Evolutionary conservation across 1,140 invertebrate genomes (phyloP).

Genomic region (Nasonia vitripennis): DNA sequence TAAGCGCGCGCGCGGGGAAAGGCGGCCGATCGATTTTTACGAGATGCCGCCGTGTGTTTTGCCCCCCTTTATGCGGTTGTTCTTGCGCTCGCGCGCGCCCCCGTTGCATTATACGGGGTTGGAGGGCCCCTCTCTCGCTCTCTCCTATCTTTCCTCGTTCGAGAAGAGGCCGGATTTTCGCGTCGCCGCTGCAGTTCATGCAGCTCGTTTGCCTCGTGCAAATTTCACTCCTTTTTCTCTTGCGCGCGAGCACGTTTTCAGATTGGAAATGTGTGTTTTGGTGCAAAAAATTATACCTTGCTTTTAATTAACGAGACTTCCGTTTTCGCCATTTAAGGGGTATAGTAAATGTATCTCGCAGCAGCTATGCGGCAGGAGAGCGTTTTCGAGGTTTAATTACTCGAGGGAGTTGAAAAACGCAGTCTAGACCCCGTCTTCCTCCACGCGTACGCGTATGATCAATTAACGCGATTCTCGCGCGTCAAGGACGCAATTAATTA

Average conservation of each 20-base stretch:
- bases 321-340: too few species aligned
- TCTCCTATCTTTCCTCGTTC: background rate
- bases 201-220: too few species aligned
- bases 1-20: background rate
- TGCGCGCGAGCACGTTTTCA: too few species aligned
- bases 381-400: too few species aligned
- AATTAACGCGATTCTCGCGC: background rate
- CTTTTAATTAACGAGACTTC: too few species aligned
- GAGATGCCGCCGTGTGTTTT: constrained; percentile 30
- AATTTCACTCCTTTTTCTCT: too few species aligned
- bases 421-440: too few species aligned
- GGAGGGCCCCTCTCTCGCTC: background rate
- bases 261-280: too few species aligned
- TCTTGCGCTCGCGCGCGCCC: constrained; percentile 12
- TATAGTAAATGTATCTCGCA: too few species aligned
- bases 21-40: constrained; percentile 43
- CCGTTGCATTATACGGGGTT: background rate
- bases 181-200: background rate
- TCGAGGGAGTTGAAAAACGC: too few species aligned
- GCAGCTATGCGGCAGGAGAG: too few species aligned
- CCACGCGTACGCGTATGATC: background rate
- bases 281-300: too few species aligned
- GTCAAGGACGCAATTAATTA: background rate
- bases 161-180: background rate
- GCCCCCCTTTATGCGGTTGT: background rate